Evolutionary conservation across 1,140 invertebrate species (phyloP).

Genomic region (Zaprionus davidi): DNA sequence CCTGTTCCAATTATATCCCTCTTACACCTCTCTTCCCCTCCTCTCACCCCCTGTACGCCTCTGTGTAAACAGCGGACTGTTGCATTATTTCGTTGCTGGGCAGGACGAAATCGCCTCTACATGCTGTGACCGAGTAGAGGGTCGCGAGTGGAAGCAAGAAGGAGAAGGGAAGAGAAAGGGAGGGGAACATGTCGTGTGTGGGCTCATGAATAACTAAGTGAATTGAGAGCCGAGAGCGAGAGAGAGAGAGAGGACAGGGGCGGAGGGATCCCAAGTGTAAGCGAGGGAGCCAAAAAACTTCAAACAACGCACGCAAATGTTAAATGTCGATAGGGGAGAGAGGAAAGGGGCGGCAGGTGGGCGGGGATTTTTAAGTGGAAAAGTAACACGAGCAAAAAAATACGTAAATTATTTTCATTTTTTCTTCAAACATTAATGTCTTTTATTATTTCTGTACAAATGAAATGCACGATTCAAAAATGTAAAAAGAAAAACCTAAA

Average conservation of each 20-base stretch:
- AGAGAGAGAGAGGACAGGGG: background rate
- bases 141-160: background rate
- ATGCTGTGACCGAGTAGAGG: background rate
- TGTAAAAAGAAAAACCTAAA: conserved; percentile 18
- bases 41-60: too few relatives aligned
- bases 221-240: conserved; percentile 3
- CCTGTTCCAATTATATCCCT: background rate
- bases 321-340: background rate
- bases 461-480: conserved; percentile 34
- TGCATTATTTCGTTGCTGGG: conserved; percentile 13
- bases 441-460: conserved; percentile 42
- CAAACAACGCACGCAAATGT: conserved; percentile 41
- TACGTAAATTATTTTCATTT: conserved; percentile 17
- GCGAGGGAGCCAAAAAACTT: conserved; percentile 26
- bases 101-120: background rate
- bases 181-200: conserved; percentile 6
- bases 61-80: background rate
- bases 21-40: background rate
- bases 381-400: background rate
- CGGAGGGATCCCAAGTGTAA: too few relatives aligned
- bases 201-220: conserved; percentile 47
- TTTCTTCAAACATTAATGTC: conserved; percentile 35
- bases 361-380: background rate
- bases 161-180: too few relatives aligned
- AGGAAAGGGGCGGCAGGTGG: background rate